These are phyloP conservation scores for Drosophila leonis DNA, from an alignment of 2,888 invertebrate genomes.

Conservation along the genomic window DNA sequence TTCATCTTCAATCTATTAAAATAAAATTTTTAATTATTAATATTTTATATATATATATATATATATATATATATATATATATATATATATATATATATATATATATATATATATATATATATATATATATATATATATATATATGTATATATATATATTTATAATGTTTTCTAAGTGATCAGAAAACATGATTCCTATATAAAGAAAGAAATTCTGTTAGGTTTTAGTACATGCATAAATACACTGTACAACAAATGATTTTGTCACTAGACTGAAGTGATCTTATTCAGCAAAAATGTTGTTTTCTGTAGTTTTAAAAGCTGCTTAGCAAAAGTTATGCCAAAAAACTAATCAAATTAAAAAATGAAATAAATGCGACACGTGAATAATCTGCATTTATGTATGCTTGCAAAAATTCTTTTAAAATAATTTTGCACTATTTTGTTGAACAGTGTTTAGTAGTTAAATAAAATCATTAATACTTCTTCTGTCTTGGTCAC, in stretches of 20 bases:
- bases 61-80: background rate
- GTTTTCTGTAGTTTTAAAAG: background rate
- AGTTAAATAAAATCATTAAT: background rate
- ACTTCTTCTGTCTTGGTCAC: constrained; percentile 4
- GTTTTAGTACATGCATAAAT: background rate
- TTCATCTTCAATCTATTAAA: constrained; percentile 22
- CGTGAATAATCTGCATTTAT: background rate
- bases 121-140: too few species aligned
- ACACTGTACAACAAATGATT: background rate
- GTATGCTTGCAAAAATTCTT: background rate
- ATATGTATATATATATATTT: too few species aligned
- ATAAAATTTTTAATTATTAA: background rate
- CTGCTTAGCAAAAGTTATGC: background rate
- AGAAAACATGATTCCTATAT: background rate
- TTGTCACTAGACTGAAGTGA: background rate
- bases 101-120: too few species aligned
- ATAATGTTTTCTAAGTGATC: background rate
- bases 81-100: background rate
- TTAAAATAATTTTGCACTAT: background rate
- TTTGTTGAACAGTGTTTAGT: background rate
- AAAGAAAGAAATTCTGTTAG: background rate
- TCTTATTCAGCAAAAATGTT: background rate
- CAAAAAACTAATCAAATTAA: too few species aligned
- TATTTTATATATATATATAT: background rate
- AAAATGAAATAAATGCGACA: background rate